Base-by-base conservation (phyloP, 1,140 invertebrate species). In the Lucilia sericata region DNA sequence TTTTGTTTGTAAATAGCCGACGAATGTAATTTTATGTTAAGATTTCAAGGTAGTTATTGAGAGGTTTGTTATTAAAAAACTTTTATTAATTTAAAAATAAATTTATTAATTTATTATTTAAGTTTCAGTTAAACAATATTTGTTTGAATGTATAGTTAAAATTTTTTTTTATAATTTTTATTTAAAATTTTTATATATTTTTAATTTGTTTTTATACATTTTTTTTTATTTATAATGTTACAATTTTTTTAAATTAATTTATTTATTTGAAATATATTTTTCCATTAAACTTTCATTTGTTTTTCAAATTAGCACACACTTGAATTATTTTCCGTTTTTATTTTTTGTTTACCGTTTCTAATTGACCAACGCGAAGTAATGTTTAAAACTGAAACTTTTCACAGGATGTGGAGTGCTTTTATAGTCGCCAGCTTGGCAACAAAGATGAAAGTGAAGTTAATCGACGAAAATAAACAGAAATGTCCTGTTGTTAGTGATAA, bases 391-490 rank as follows among this genome's bases (percentile, higher is more conserved):
- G 47, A 80, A 80, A 49, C 76, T 19, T 17, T 49, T 8, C 25
- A 21, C 76, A 51, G 76, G 42, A 80, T 51, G 76, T 80, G 10
- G 10, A 80, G n/a, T 19, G 76, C 76, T 80, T 80, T 80, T 80
- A 80, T 80, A 80, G 76, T 19, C 76, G 9, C 9, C 36, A 80
- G n/a, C 76, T 25, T 80, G 42, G 25, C 76, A 25, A 80, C 76
- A 21, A 80, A 80, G 76, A 80, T 80, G 76, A 80, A 49, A 80
- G 25, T 7, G n/a, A 17, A 60, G 65, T 70, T 70, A 21, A 70
- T 5, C 2, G 8, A 70, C 65, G 25, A 30, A 30, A 30, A 70
- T 10, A 12, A 7, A 17, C n/a, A 21, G 10, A 19, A 12, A 21
- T 21, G 19, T 70, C 3, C 65, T 70, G 8, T 70, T 19, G n/a